Evolutionary conservation across 35 echinoderm and acorn worm species (phyloP), one percentile per base, ranked within the genome.

Genomic region (Ptychodera flava): DNA sequence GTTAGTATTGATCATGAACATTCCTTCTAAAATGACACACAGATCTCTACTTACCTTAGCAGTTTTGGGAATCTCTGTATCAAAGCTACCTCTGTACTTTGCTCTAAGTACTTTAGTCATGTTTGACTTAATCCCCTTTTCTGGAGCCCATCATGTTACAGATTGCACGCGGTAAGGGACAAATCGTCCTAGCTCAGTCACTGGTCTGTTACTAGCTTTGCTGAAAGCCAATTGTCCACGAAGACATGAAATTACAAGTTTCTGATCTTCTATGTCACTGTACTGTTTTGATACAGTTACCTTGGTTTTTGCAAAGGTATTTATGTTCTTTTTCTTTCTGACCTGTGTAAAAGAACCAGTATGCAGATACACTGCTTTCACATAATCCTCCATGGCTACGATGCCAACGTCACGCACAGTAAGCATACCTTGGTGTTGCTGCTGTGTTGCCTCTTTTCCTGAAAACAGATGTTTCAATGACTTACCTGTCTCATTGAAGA

Each of bases 1-100:
- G 30, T 22, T 38, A 0, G 36, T 85, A 32, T 91, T 80, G 33
- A 91, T 86, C 36, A 52, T 85, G 31, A 86, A 91, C 90, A 91
- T 91, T 29, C 90, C 90, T n/a, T 91, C 89, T 12, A 64, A 37
- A 14, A 86, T 85, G 36, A 75, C 85, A 34, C 83, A 89, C 15
- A 33, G 37, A 29, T 33, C 32, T 12, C 22, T 64, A 64, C 45
- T 64, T 64, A 22, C 45, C 45, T 36, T 30, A 84, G n/a, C 76
- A 28, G 0, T n/a, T 22, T 77, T 77, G 64, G 29, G 1, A 28
- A 79, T 77, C 15, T 35, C 28, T 16, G 81, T 22, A 16, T 33
- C 16, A 32, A 90, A 90, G 1, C 64, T 76, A 12, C 37, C 37
- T 28, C 31, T 35, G 38, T 90, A 85, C 2, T 64, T 53, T n/a